phyloP scores from a whole-genome alignment of 1,140 invertebrate genomes.

The Nephotettix cincticeps region DNA sequence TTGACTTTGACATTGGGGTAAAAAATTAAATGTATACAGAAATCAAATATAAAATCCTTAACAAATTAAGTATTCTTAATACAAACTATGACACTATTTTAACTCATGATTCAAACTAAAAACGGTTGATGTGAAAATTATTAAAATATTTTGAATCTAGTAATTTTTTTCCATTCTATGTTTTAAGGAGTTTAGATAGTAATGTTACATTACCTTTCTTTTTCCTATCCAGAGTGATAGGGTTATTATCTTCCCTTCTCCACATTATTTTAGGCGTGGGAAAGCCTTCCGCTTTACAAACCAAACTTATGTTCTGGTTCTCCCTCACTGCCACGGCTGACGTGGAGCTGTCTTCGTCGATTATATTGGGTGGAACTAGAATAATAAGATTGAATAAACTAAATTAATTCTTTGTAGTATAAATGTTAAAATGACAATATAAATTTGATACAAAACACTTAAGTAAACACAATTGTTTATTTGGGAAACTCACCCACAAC shows the following conservation, averaged over 20 bases:
- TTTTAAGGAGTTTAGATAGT: no score
- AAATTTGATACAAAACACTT: no score
- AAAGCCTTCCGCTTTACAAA: constrained; percentile 86
- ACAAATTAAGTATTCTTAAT: no score
- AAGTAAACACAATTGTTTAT: no score
- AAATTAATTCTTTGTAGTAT: no score
- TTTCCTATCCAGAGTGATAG: constrained; percentile 74
- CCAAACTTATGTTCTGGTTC: constrained; percentile 86
- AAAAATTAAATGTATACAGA: no score
- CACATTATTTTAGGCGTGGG: constrained; percentile 86
- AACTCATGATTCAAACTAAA: not conserved
- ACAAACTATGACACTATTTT: not conserved
- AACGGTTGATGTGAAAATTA: not conserved
- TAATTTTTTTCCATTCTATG: not conserved
- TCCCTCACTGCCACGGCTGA: constrained; percentile 86
- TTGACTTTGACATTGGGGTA: no score
- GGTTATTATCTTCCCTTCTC: constrained; percentile 85
- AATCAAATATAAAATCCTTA: no score
- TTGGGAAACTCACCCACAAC: constrained; percentile 73
- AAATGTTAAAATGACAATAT: no score
- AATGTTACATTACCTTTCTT: constrained; percentile 89
- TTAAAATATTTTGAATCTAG: not conserved
- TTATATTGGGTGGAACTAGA: constrained; percentile 85
- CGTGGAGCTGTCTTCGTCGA: constrained; percentile 80
- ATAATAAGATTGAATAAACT: no score